phyloP scores from a whole-genome alignment of 2,797 vertebrate genomes.

The Gymnopithys bicolor region DNA sequence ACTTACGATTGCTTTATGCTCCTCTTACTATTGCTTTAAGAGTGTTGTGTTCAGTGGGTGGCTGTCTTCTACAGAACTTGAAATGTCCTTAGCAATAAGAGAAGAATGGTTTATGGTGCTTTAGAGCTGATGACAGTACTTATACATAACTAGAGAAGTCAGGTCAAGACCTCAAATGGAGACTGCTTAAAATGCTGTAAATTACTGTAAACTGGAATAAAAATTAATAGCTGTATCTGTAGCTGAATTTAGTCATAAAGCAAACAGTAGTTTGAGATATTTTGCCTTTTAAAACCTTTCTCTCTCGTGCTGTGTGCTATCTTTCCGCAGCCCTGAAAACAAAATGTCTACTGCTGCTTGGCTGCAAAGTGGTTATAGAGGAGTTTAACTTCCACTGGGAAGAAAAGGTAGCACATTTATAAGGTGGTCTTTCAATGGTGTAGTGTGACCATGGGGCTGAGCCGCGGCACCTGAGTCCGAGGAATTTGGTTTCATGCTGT shows the following conservation, averaged over 20 bases:
- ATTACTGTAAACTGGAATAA: not conserved
- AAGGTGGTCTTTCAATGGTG: not conserved
- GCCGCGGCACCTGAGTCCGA: not conserved
- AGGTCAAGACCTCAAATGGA: not conserved
- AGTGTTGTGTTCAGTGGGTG: not conserved
- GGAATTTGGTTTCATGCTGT: not conserved
- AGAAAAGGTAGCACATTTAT: conserved; percentile 27
- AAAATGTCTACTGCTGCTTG: conserved; percentile 28
- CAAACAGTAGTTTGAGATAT: not conserved
- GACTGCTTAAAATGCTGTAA: not conserved
- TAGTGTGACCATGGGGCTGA: not conserved
- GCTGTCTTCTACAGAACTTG: not conserved
- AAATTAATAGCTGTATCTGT: not conserved
- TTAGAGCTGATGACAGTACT: not conserved
- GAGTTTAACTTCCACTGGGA: conserved; percentile 47
- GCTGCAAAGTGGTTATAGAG: conserved; percentile 26
- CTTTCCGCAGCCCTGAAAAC: conserved; percentile 25
- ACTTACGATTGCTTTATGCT: not conserved
- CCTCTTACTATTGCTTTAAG: not conserved
- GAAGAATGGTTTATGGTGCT: not conserved
- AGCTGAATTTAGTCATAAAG: conserved; percentile 15
- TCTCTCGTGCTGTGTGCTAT: conserved; percentile 6
- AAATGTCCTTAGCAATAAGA: not conserved
- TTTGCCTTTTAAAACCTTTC: conserved; percentile 1
- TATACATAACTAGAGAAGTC: not conserved